phyloP scores from a whole-genome alignment of 2,113 vertebrate species.

The Cheirogaleus medius region DNA sequence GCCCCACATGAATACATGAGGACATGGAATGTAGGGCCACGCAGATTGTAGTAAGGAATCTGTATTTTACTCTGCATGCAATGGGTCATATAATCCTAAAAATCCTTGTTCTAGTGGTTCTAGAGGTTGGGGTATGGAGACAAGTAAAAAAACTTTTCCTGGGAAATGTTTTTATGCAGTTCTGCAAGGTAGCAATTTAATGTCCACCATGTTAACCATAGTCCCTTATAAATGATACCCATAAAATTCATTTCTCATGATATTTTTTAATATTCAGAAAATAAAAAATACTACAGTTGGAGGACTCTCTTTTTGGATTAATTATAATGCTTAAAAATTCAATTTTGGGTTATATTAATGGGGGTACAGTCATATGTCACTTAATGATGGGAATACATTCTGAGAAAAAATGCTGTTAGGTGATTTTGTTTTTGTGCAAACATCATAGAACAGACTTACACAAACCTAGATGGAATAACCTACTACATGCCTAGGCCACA shows the following conservation, averaged over 20 bases:
- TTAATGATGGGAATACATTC: not conserved
- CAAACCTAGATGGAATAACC: not conserved
- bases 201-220: not conserved
- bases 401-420: not conserved
- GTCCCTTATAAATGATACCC: not conserved
- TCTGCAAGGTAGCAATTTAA: not conserved
- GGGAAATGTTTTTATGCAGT: not conserved
- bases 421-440: not conserved
- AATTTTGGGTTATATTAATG: not conserved
- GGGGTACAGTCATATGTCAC: not conserved
- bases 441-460: not conserved
- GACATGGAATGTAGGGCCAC: not conserved
- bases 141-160: not conserved
- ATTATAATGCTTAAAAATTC: not conserved
- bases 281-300: not conserved
- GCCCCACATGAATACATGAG: rapidly evolving
- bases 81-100: not conserved
- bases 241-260: not conserved
- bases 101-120: not conserved
- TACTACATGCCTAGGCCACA: not conserved
- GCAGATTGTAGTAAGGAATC: not conserved
- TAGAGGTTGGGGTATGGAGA: too few species aligned
- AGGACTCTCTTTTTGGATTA: not conserved
- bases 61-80: not conserved
- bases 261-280: not conserved